Base-by-base conservation (phyloP, 2,113 vertebrate genomes). In the Microcebus ravelobensis region DNA sequence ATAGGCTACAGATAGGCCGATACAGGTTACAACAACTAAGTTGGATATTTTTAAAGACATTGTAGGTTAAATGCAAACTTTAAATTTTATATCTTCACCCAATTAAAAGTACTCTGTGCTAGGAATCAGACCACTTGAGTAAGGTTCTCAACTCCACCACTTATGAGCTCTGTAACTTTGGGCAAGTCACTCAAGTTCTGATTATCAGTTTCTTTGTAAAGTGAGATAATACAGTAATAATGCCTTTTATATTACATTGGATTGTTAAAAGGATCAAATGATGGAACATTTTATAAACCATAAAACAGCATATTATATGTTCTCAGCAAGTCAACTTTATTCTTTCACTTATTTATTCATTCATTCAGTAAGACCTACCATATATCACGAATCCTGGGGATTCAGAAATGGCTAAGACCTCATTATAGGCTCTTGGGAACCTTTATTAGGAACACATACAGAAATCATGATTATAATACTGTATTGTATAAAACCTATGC, bases 231-330 rank as follows among this genome's bases (percentile, higher is more conserved):
- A 55, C 6, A 55, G 17, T 55, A 55, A 92, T 81, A 94, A 88
- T 87, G 29, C 2, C 36, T 89, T 92, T 79, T 87, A 48, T 85
- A 65, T 82, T 91, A 45, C 1, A 29, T 52, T 90, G 36, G 25
- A 34, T 82, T 85, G 23, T 88, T 93, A 70, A 96, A 86, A 96
- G 48, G 68, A 82, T 83, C n/a, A 87, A 94, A 71, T 91, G 77
- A 92, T 82, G 36, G 42, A 55, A 79, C 48, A n/a, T 79, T 79
- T 52, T 79, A 61, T 89, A 74, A 89, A 90, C 13, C 8, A 67
- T 76, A 68, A 87, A 71, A 76, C 27, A 85, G 21, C 36, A 15
- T 73, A 23, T 88, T 34, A 12, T 73, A 27, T 91, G 3, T 88
- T 82, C 27, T 57, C 13, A 91, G n/a, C 39, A 86, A 71, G 39